phyloP scores from a whole-genome alignment of 2,113 vertebrate genomes.

The Rhinopomastus cyanomelas region DNA sequence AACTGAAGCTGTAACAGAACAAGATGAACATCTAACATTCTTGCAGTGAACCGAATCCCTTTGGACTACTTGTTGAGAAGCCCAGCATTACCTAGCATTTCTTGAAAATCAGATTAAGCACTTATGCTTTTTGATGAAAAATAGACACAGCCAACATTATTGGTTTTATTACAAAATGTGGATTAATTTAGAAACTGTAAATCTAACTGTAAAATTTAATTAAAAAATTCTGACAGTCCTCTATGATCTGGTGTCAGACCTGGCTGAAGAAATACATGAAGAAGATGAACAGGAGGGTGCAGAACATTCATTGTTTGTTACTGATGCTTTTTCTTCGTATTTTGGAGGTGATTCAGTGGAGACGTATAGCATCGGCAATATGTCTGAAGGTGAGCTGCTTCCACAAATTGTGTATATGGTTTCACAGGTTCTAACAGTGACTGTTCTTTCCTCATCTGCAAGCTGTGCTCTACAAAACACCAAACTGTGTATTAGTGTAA shows the following conservation, averaged over 20 bases:
- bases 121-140: background rate
- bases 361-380: background rate
- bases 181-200: constrained; percentile 45
- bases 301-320: constrained; percentile 19
- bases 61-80: background rate
- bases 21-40: background rate
- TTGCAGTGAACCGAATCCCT: background rate
- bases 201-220: background rate
- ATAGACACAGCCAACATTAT: constrained; percentile 3
- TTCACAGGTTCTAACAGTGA: constrained; percentile 41
- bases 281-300: background rate
- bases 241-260: constrained; percentile 20
- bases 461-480: constrained; percentile 59
- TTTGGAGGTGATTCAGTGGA: constrained; percentile 69
- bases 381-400: constrained; percentile 36
- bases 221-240: constrained; percentile 40
- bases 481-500: background rate
- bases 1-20: background rate
- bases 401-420: constrained; percentile 70
- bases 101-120: background rate
- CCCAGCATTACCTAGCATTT: background rate
- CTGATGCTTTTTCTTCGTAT: constrained; percentile 71
- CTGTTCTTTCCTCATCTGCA: background rate
- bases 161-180: constrained; percentile 73
- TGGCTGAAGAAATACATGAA: background rate